Evolutionary conservation across 1,140 invertebrate species (phyloP), one percentile per base, ranked within the genome.

Genomic region (Lepidotrigona ventralis): DNA sequence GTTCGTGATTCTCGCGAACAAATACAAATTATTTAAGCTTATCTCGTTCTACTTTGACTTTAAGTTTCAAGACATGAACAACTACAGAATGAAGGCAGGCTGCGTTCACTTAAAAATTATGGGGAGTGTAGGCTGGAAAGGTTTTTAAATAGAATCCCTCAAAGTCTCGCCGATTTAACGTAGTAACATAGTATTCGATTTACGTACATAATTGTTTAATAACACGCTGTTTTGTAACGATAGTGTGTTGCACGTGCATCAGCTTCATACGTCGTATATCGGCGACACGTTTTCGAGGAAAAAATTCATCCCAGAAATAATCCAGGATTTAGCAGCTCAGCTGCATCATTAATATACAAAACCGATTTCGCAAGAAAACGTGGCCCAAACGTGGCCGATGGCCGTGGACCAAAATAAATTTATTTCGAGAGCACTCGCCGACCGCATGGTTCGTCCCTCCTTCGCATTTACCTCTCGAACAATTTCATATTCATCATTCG

Each of bases 351-450:
- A 84, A 91, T 91, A 89, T 89, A 90, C 81, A 86, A 91, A 86
- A 86, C 83, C 33, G 81, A 86, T 91, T 91, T 91, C 88, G 90
- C 89, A 91, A 91, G 69, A 21, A 86, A 88, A 87, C 86, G 87
- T 88, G 85, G 51, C 73, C 51, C 53, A 84, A 86, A 85, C 85
- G 85, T 90, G 90, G 74, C 79, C 54, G 81, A 85, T 89, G 89
- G 78, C 88, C 89, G 89, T 88, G 90, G 78, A 90, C 88, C 69
- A 83, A 91, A 91, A 91, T 90, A 90, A 83, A 87, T 77, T 84
- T 51, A 71, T 85, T 85, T 83, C 69, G 64, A 70, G 68, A 88
- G 71, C 81, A 88, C 76, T 88, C 88, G 75, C 26, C 60, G 85
- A 79, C 58, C 39, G 86, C 89, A 81, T 88, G 87, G 78, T 83